These are phyloP conservation scores for Bergia sp. DNA, from an alignment of 92 coral and sea anemone species.

Conservation along the genomic window DNA sequence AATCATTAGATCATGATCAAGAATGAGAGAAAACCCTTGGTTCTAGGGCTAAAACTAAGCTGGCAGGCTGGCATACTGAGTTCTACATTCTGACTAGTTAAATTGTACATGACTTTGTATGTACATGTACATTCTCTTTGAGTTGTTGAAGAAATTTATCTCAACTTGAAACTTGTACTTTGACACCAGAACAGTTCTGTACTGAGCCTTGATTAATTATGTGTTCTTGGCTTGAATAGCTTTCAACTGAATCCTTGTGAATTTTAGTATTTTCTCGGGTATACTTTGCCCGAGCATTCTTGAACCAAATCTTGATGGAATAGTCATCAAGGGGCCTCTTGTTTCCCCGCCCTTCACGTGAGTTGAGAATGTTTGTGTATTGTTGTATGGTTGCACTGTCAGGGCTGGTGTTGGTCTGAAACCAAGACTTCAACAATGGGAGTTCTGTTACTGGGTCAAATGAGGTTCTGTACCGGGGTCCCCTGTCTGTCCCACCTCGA, in stretches of 20 bases:
- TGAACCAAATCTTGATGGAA: slow-evolving; percentile 69
- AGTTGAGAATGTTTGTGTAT: slow-evolving; percentile 52
- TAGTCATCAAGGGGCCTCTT: slow-evolving; percentile 56
- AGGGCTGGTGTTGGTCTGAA: slow-evolving; percentile 51
- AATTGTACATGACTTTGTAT: too few species aligned
- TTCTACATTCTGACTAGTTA: too few species aligned
- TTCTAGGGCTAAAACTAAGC: too few species aligned
- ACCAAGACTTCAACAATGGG: slow-evolving; percentile 64
- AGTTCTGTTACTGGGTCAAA: slow-evolving; percentile 59
- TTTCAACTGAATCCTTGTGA: not conserved
- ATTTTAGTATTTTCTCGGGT: not conserved
- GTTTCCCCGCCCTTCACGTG: slow-evolving; percentile 32
- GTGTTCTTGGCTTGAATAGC: not conserved
- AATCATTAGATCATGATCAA: too few species aligned
- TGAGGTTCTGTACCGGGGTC: slow-evolving; percentile 45
- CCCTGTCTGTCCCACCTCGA: slow-evolving; percentile 11
- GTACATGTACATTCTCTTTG: too few species aligned
- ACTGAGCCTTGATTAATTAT: not conserved
- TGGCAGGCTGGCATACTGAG: too few species aligned
- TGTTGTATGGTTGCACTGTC: slow-evolving; percentile 32
- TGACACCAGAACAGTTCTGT: not conserved
- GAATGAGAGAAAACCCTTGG: too few species aligned
- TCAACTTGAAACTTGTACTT: slow-evolving; percentile 10
- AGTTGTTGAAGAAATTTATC: too few species aligned
- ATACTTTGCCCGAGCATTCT: slow-evolving; percentile 61